These are phyloP conservation scores for Hyla sarda DNA, from an alignment of 2,113 vertebrate genomes.

Conservation along the genomic window DNA sequence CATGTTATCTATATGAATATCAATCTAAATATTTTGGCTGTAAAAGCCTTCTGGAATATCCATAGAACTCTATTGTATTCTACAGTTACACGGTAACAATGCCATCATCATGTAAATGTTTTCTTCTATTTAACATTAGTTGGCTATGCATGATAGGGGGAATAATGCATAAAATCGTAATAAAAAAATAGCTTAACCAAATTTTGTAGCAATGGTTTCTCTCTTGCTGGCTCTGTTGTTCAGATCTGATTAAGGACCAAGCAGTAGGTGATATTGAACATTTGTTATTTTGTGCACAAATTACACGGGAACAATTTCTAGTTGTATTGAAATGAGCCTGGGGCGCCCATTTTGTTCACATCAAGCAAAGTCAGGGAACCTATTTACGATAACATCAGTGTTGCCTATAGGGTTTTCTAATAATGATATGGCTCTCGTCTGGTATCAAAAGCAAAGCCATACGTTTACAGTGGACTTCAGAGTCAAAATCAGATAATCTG, in stretches of 20 bases:
- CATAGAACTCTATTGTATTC: neutral
- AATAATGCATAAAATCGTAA: neutral
- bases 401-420: constrained; percentile 11
- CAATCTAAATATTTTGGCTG: neutral
- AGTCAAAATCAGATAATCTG: constrained; percentile 54
- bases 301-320: constrained; percentile 29
- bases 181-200: neutral
- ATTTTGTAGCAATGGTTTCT: neutral
- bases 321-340: constrained; percentile 29
- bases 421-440: constrained; percentile 29
- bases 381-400: constrained; percentile 42
- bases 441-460: constrained; percentile 29
- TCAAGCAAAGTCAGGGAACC: constrained; percentile 29
- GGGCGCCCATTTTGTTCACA: constrained; percentile 47
- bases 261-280: constrained; percentile 11
- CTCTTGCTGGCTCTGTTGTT: neutral
- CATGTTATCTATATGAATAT: neutral
- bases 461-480: constrained; percentile 50
- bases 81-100: neutral
- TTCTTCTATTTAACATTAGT: neutral
- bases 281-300: constrained; percentile 13
- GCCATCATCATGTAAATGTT: neutral
- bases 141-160: neutral
- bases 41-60: neutral
- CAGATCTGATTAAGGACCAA: constrained; percentile 10